Evolutionary conservation across 2,113 vertebrate species (phyloP).

Genomic region (Eclectus roratus): DNA sequence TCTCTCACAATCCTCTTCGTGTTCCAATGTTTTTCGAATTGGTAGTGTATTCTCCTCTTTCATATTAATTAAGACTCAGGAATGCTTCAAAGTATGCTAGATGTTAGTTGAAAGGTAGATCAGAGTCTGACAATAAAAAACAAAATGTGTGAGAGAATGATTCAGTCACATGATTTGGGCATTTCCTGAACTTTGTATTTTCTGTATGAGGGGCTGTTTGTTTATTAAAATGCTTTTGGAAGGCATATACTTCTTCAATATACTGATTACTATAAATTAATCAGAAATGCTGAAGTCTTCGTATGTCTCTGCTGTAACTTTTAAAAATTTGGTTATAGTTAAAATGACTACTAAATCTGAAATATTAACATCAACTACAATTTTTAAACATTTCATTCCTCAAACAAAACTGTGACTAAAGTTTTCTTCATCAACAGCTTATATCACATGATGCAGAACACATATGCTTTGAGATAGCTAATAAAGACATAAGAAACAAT

Average conservation of each 20-base stretch:
- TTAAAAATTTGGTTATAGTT: neutral
- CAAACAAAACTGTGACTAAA: neutral
- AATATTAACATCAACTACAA: neutral
- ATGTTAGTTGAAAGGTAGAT: neutral
- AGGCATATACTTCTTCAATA: neutral
- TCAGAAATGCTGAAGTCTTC: neutral
- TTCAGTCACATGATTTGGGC: neutral
- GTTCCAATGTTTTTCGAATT: neutral
- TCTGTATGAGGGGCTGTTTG: neutral
- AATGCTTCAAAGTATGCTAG: neutral
- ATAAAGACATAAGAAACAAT: neutral
- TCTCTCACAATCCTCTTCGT: neutral
- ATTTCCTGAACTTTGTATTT: neutral
- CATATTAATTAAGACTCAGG: neutral
- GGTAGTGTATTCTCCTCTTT: neutral
- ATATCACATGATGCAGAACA: neutral
- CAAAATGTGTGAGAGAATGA: neutral
- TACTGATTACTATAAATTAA: neutral
- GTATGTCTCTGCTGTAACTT: neutral
- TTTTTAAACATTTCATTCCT: neutral
- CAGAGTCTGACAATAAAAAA: neutral
- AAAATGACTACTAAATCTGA: neutral
- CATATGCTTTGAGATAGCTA: neutral
- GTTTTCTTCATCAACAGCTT: neutral
- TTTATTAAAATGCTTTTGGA: neutral